These are phyloP conservation scores for Apotomis betuletana DNA, from an alignment of 2,888 invertebrate species.

Conservation along the genomic window DNA sequence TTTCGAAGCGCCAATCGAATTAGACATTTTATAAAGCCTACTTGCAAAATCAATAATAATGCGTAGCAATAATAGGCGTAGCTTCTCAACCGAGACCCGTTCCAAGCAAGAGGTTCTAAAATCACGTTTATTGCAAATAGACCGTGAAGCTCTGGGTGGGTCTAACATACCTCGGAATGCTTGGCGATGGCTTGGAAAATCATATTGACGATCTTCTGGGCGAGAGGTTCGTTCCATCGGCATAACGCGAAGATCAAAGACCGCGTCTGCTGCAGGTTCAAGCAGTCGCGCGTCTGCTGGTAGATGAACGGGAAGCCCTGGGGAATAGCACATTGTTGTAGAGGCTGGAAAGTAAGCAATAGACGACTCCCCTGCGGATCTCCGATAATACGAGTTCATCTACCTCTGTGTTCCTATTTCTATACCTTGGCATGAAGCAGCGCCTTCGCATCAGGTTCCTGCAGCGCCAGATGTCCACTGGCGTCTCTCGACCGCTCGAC, in stretches of 20 bases:
- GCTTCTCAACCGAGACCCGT: no score
- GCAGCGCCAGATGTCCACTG: conserved; percentile 88
- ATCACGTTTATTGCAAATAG: neutral
- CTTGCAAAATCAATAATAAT: no score
- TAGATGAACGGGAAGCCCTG: conserved; percentile 96
- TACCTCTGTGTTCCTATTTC: neutral
- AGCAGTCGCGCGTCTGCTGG: conserved; percentile 96
- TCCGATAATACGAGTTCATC: no score
- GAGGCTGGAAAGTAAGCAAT: neutral
- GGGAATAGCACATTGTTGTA: no score
- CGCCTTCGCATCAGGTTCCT: conserved; percentile 90
- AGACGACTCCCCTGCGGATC: no score
- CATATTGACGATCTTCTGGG: conserved; percentile 94
- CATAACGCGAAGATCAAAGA: conserved; percentile 96
- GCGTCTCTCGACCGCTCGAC: conserved; percentile 94
- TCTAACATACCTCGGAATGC: conserved; percentile 89
- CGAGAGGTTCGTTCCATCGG: conserved; percentile 94
- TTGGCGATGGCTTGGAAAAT: conserved; percentile 95
- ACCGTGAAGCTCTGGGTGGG: no score
- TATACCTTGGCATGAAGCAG: conserved; percentile 92
- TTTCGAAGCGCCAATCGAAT: no score
- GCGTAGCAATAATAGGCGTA: no score
- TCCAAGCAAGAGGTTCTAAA: no score
- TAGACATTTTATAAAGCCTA: no score
- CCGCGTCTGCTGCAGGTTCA: conserved; percentile 95